Base-by-base conservation (phyloP, 2,113 vertebrate species). In the Poeciliopsis prolifica region DNA sequence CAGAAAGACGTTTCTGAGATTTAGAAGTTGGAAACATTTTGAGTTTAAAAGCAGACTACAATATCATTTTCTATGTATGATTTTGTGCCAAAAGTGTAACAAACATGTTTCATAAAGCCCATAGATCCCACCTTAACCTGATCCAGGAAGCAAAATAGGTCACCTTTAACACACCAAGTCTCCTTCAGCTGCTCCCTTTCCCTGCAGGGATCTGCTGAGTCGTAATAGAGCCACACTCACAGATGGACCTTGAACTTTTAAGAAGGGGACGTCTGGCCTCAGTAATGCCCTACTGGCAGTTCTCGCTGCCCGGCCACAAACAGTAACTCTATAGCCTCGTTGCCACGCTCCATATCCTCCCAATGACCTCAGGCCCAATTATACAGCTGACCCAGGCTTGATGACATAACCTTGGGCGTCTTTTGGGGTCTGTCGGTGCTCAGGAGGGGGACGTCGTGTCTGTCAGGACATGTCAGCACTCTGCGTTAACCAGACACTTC, bases 381-480 rank as follows among this genome's bases (percentile, higher is more conserved):
- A 94, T 89, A 91, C 90, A 91, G 91, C 89, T 93, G 93, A 94
- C 91, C 92, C 77, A 29, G 85, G 90, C 89, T 91, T 91, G 93
- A 94, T 94, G 94, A 92, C 93, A 92, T 94, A 94, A 94, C 94
- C 94, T 92, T 89, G 88, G 86, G 85, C 68, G 81, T 88, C 78
- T 89, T 92, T 90, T 87, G 72, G 82, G 80, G 91, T 84, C 86
- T 91, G 81, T 63, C 61, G 68, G 80, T 87, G 83, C 89, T 85
- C 86, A 79, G 80, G 81, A 58, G 90, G 84, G 90, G 77, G 80
- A 88, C 83, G 81, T 88, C 85, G 77, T 91, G 91, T 92, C 92
- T 84, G 87, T 94, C 93, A 92, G 83, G 86, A 85, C 87, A 77
- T 90, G 93, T 93, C 93, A 91, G 81, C 82, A 75, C 80, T 62